Evolutionary conservation across 2,113 vertebrate species (phyloP).

Genomic region (Urocitellus parryii): DNA sequence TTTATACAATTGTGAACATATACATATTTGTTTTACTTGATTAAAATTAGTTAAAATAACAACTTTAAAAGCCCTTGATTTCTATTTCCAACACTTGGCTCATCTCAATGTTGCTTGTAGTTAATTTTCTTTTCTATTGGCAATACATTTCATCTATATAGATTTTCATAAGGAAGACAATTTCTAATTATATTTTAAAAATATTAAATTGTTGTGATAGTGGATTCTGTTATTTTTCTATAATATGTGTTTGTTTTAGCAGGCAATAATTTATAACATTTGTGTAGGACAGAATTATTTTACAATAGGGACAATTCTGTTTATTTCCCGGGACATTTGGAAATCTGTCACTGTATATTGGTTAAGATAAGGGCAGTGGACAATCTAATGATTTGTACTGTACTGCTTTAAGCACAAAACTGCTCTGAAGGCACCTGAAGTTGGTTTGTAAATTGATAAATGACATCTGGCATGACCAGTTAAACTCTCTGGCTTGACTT

Average conservation of each 20-base stretch:
- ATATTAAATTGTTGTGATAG: neutral
- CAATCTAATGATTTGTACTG: slow-evolving; percentile 46
- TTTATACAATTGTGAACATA: neutral
- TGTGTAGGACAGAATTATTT: neutral
- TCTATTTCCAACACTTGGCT: neutral
- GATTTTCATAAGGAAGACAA: neutral
- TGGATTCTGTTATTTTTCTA: slow-evolving; percentile 33
- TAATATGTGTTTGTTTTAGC: neutral
- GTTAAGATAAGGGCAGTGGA: neutral
- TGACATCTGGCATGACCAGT: neutral
- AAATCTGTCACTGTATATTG: neutral
- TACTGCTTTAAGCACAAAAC: slow-evolving; percentile 25
- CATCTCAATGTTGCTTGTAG: neutral
- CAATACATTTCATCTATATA: neutral
- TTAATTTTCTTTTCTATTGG: slow-evolving; percentile 24
- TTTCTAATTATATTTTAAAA: slow-evolving; percentile 1
- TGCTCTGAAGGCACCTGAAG: neutral
- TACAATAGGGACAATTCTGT: neutral
- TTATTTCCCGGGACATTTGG: neutral
- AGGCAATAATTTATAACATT: slow-evolving; percentile 11
- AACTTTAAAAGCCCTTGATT: neutral
- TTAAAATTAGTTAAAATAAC: neutral
- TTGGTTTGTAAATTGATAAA: slow-evolving; percentile 39
- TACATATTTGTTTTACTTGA: slow-evolving; percentile 13
- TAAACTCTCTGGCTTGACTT: slow-evolving; percentile 2